Evolutionary conservation across 2,888 invertebrate genomes (phyloP).

Genomic region (Celastrina argiolus): DNA sequence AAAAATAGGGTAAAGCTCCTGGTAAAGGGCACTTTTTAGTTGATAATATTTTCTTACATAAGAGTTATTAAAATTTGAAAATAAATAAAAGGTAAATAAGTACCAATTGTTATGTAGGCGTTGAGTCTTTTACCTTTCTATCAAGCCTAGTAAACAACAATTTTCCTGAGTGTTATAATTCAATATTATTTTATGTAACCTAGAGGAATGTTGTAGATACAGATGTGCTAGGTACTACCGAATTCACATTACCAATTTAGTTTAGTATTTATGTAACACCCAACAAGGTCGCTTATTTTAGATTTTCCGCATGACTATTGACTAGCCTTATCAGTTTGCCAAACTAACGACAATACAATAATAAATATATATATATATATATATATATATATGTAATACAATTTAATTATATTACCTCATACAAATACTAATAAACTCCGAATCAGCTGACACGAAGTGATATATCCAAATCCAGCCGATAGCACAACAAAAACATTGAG

Average conservation of each 20-base stretch:
- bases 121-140: too few species aligned
- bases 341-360: background rate
- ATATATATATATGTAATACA: background rate
- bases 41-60: too few species aligned
- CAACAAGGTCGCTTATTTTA: constrained; percentile 3
- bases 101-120: too few species aligned
- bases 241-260: background rate
- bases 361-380: background rate
- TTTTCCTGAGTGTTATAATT: too few species aligned
- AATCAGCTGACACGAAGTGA: background rate
- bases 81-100: too few species aligned
- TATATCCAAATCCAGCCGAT: constrained; percentile 39
- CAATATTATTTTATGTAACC: too few species aligned
- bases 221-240: background rate
- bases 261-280: background rate
- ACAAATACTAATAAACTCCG: background rate
- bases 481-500: constrained; percentile 65
- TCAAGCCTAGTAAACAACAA: too few species aligned
- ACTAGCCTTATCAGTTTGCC: constrained; percentile 5
- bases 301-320: constrained; percentile 3
- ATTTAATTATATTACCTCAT: background rate
- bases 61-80: too few species aligned
- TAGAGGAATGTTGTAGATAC: too few species aligned
- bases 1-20: too few species aligned
- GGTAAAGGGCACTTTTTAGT: too few species aligned